Evolutionary conservation across 2,888 invertebrate species (phyloP).

Genomic region (Deilephila porcellus): DNA sequence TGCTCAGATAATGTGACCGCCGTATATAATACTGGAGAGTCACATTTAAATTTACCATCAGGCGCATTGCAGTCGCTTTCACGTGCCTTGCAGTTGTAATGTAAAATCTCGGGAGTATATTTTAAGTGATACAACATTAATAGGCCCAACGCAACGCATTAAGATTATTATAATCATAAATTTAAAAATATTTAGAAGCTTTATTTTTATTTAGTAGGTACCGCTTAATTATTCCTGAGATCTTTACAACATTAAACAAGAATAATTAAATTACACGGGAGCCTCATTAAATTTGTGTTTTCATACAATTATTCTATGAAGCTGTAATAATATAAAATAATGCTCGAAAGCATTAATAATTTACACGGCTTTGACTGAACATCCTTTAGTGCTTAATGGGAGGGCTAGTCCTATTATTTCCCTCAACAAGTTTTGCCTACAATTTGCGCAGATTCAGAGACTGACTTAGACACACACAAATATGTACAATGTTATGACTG

Average conservation of each 20-base stretch:
- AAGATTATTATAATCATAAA: not conserved
- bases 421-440: not conserved
- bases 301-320: conserved; percentile 14
- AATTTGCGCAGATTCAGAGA: not conserved
- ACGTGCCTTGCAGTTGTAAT: too few species aligned
- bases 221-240: conserved; percentile 2
- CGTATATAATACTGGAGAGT: too few species aligned
- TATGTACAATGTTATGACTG: too few species aligned
- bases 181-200: not conserved
- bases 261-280: conserved; percentile 13
- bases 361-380: not conserved
- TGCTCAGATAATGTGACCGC: too few species aligned
- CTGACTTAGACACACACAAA: too few species aligned
- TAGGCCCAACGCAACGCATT: too few species aligned
- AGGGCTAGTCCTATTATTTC: not conserved
- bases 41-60: too few species aligned
- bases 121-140: too few species aligned
- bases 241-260: conserved; percentile 15
- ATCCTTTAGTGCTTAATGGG: not conserved
- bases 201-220: not conserved
- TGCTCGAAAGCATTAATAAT: conserved; percentile 25
- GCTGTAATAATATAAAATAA: conserved; percentile 22
- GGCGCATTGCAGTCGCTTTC: too few species aligned
- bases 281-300: conserved; percentile 20
- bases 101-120: too few species aligned